Evolutionary conservation across 1,140 invertebrate genomes (phyloP).

Genomic region (Ditylenchus dipsaci): DNA sequence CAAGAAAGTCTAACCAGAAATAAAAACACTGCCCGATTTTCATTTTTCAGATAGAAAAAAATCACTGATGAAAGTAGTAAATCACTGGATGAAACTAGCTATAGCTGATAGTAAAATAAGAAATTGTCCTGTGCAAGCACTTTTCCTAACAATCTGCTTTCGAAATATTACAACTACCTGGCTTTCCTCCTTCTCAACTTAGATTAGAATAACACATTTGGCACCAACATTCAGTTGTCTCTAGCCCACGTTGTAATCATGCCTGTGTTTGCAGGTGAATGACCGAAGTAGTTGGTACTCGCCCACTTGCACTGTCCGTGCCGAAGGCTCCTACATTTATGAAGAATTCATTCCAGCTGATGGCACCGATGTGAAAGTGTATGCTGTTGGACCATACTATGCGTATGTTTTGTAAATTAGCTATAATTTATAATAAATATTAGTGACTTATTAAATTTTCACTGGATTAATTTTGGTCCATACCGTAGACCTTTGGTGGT

Average conservation of each 20-base stretch:
- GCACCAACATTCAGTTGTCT: background rate
- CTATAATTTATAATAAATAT: background rate
- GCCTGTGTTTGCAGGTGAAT: constrained; percentile 72
- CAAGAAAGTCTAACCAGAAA: too few species aligned
- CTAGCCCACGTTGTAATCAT: background rate
- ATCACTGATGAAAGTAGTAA: too few species aligned
- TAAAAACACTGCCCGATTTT: too few species aligned
- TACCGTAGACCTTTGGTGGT: too few species aligned
- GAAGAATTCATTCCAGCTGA: constrained; percentile 99
- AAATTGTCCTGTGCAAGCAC: too few species aligned
- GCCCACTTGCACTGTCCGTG: constrained; percentile 86
- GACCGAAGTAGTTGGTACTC: constrained; percentile 96
- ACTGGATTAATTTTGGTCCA: too few species aligned
- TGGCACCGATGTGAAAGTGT: constrained; percentile 85
- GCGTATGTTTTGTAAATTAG: constrained; percentile 62
- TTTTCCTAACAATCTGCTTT: background rate
- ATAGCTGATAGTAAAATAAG: too few species aligned
- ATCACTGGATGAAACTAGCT: too few species aligned
- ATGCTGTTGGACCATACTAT: constrained; percentile 93
- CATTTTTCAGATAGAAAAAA: too few species aligned
- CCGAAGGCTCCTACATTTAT: constrained; percentile 96
- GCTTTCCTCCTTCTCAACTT: background rate
- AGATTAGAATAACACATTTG: background rate
- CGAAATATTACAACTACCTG: background rate
- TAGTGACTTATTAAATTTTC: background rate